These are phyloP conservation scores for Ganaspis brasiliensis DNA, from an alignment of 2,888 invertebrate genomes.

Conservation along the genomic window DNA sequence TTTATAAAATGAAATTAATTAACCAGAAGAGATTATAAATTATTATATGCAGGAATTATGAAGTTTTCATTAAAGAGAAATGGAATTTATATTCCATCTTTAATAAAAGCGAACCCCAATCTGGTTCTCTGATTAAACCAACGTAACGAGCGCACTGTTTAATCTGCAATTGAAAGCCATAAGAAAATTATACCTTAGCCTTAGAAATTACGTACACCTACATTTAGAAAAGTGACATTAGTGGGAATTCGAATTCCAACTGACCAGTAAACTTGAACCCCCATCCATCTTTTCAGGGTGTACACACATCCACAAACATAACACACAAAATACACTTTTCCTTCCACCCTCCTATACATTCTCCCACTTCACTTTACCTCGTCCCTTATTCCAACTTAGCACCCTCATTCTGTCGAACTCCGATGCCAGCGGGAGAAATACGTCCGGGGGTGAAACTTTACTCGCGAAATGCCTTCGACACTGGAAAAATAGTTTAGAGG, in stretches of 20 bases:
- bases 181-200: conserved; percentile 22
- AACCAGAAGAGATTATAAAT: too few species aligned
- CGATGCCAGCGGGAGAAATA: conserved; percentile 22
- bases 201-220: conserved; percentile 31
- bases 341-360: conserved; percentile 48
- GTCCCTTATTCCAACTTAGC: conserved; percentile 30
- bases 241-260: conserved; percentile 56
- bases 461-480: conserved; percentile 30
- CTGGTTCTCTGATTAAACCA: neutral
- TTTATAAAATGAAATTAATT: too few species aligned
- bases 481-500: conserved; percentile 19
- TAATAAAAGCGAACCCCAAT: neutral
- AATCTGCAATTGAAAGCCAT: conserved; percentile 15
- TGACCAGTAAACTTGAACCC: conserved; percentile 50
- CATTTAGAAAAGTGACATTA: conserved; percentile 48
- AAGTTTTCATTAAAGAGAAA: too few species aligned
- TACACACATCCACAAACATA: conserved; percentile 19
- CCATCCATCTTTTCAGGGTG: conserved; percentile 2
- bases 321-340: conserved; percentile 16
- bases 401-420: conserved; percentile 23
- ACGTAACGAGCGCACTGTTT: neutral
- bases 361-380: conserved; percentile 40
- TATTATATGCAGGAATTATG: too few species aligned
- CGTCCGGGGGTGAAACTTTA: conserved; percentile 14
- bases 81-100: too few species aligned